A percentile compares a stretch with the other conserved stretches of the same genome.
phyloP scores from a whole-genome alignment of 2,888 invertebrate genomes.

The Luffia ferchaultella region DNA sequence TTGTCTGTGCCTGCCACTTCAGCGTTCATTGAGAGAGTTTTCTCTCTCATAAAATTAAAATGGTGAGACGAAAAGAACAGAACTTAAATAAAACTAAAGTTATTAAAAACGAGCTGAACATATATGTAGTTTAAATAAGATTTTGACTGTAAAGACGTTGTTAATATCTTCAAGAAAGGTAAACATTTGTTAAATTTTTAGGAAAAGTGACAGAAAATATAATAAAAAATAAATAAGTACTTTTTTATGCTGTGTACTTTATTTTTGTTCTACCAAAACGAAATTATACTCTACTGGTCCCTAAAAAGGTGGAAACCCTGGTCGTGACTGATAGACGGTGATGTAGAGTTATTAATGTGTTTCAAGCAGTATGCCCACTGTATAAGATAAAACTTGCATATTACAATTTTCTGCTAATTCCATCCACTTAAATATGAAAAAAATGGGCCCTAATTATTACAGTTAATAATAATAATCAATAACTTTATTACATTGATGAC shows the following conservation, averaged over 20 bases:
- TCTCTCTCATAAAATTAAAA: slow-evolving; percentile 6
- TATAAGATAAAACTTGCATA: too few species aligned
- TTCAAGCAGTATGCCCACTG: too few species aligned
- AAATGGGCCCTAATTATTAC: too few species aligned
- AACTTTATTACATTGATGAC: too few species aligned
- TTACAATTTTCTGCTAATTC: too few species aligned
- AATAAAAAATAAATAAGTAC: neutral
- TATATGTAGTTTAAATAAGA: neutral
- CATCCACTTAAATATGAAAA: too few species aligned
- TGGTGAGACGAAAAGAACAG: slow-evolving; percentile 2
- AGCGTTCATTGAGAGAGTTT: slow-evolving; percentile 6
- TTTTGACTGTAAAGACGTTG: neutral
- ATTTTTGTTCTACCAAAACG: neutral
- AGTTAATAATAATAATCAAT: too few species aligned
- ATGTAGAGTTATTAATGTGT: too few species aligned
- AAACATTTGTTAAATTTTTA: neutral
- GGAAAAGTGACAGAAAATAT: neutral
- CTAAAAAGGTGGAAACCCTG: neutral
- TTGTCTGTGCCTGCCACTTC: slow-evolving; percentile 6
- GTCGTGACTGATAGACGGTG: too few species aligned
- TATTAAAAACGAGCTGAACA: neutral
- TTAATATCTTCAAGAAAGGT: neutral
- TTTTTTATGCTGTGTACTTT: neutral
- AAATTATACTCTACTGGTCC: neutral
- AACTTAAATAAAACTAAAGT: neutral